Evolutionary conservation across 1,140 invertebrate species (phyloP).

Genomic region (Conus betulinus): DNA sequence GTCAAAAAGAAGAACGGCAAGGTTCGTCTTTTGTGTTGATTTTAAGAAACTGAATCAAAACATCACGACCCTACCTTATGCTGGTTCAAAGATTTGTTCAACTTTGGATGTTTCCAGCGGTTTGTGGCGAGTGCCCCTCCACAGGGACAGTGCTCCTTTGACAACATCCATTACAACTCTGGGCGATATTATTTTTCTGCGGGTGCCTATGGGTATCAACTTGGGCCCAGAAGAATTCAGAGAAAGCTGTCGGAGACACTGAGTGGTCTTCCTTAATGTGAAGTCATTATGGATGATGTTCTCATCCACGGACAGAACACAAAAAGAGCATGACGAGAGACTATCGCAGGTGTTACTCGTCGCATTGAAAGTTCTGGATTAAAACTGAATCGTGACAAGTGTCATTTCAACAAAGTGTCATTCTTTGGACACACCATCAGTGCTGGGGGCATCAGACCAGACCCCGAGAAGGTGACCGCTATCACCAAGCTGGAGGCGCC

Average conservation of each 20-base stretch:
- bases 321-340: conserved; percentile 50
- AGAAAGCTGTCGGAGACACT: conserved; percentile 45
- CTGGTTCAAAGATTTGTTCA: conserved; percentile 67
- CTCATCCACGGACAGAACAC: conserved; percentile 52
- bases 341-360: conserved; percentile 57
- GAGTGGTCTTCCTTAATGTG: conserved; percentile 30
- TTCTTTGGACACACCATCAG: conserved; percentile 45
- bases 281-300: conserved; percentile 58
- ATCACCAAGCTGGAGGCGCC: conserved; percentile 60
- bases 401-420: conserved; percentile 56
- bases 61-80: background rate
- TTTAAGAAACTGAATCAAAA: conserved; percentile 39
- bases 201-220: conserved; percentile 74
- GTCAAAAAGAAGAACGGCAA: conserved; percentile 47
- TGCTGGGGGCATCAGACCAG: conserved; percentile 49
- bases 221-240: conserved; percentile 47
- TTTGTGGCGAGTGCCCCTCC: conserved; percentile 43
- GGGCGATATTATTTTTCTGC: conserved; percentile 69
- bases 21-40: conserved; percentile 63
- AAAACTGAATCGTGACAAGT: conserved; percentile 70
- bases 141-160: conserved; percentile 27
- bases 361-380: conserved; percentile 54
- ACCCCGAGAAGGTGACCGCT: conserved; percentile 65
- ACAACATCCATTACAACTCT: conserved; percentile 66
- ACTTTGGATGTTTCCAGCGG: conserved; percentile 38